Percentiles rank a stretch among this genome's conserved stretches.
These are phyloP conservation scores for Tenthredo livida DNA, from an alignment of 2,888 invertebrate genomes.

Conservation along the genomic window DNA sequence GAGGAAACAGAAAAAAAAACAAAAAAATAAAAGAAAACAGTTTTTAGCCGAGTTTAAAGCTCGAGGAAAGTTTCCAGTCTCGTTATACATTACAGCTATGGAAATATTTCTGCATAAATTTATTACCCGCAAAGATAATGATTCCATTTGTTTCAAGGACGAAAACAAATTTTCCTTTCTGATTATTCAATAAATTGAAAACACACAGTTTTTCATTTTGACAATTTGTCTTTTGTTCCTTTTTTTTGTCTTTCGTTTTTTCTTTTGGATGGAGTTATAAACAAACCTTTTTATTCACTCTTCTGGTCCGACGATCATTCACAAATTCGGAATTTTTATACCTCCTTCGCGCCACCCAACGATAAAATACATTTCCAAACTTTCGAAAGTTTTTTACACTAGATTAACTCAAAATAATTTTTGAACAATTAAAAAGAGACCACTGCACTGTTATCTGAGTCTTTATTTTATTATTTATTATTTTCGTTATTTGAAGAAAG, in stretches of 20 bases:
- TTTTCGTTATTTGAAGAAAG: neutral
- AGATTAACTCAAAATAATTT: neutral
- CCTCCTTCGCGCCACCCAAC: conserved; percentile 74
- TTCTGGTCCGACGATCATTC: conserved; percentile 56
- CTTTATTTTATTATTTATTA: neutral
- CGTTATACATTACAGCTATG: neutral
- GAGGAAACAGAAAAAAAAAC: neutral
- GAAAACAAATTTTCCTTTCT: neutral
- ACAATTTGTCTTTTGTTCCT: neutral
- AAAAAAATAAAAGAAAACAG: neutral
- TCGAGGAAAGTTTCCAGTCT: neutral
- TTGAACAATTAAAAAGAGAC: neutral
- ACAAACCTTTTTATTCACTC: conserved; percentile 10
- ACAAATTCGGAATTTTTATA: conserved; percentile 75
- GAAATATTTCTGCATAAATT: neutral
- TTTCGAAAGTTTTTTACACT: conserved; percentile 20
- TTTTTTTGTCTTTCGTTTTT: neutral
- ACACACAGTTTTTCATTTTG: conserved; percentile 7
- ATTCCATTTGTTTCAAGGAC: neutral
- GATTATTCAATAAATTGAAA: no score
- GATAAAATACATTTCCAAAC: conserved; percentile 73
- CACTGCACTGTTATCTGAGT: neutral
- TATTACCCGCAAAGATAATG: conserved; percentile 5
- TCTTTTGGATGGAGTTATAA: neutral
- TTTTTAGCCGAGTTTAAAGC: neutral